Base-by-base conservation (phyloP, 2,797 vertebrate species). In the Threskiornis aethiopicus region DNA sequence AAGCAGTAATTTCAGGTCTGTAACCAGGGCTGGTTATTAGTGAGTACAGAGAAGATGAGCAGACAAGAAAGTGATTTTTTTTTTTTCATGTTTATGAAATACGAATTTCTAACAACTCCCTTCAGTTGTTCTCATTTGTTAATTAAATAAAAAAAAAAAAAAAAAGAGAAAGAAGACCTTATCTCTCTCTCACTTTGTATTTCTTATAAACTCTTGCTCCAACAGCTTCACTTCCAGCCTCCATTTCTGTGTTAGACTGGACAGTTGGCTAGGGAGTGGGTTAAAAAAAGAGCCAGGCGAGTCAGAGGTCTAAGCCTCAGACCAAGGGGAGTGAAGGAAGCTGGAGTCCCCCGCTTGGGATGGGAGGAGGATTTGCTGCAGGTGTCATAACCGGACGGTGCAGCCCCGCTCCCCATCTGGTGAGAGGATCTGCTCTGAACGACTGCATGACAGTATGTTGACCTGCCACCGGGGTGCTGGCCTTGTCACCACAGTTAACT, bases 1-100 rank as follows among this genome's bases (percentile, higher is more conserved):
- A 78, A 85, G 84, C 91, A 93, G 51, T 69, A 91, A 69, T 94
- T 93, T 95, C 66, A 93, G 89, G 14, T 70, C 67, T 84, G 39
- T 90, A 90, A 65, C 47, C 57, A 95, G 69, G 49, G 42, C 51
- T 79, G 41, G 65, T 96, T 96, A 87, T 42, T 88, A 84, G 35
- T 64, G 42, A 79, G 44, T 46, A 75, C 46, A 72, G 20, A 83
- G 62, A 90, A 90, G 59, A 14, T 35, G 5, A 41, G 39, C 18
- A 73, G 76, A 72, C 31, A 39, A 87, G 58, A 71, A 82, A 81
- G 10, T 1, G 5, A 6, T 29, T 5, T 47, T 41, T 86, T 41
- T 86, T 87, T 88, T 91, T 94, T 62, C 11, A 16, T 42, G 13
- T 72, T 88, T 82, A n/a, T 26, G 24, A 66, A 94, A 59, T 20